Conservation (phyloP, 1,140 invertebrate species). For the Drosophila yakuba region DNA sequence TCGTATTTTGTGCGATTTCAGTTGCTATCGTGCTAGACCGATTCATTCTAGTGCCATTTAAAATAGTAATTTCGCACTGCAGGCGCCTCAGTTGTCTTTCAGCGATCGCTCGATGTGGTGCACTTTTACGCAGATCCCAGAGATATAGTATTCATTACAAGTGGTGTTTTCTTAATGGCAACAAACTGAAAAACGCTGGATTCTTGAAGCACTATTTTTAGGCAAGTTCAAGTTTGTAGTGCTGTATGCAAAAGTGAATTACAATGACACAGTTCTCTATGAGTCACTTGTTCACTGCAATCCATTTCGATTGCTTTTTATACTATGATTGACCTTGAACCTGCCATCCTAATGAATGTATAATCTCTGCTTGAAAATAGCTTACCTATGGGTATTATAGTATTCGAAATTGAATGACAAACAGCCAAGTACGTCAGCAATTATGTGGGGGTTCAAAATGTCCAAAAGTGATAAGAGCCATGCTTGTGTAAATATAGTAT, state of each 20-base stretch:
- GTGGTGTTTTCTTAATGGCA: not conserved
- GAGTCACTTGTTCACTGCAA: conserved; percentile 5
- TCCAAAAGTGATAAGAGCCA: conserved; percentile 50
- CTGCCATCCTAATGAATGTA: conserved; percentile 13
- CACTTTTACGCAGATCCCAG: conserved; percentile 7
- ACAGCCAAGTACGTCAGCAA: conserved; percentile 43
- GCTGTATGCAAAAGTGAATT: not conserved
- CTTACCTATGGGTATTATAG: conserved; percentile 28
- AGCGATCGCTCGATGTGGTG: conserved; percentile 56
- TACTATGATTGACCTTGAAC: conserved; percentile 58
- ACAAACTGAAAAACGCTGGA: conserved; percentile 31
- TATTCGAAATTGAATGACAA: conserved; percentile 30
- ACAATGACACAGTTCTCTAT: conserved; percentile 9
- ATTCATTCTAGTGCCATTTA: conserved; percentile 67
- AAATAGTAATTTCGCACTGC: conserved; percentile 51
- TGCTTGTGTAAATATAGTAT: conserved; percentile 43
- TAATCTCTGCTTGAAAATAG: conserved; percentile 32
- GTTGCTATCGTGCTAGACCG: conserved; percentile 32
- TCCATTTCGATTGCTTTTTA: conserved; percentile 3
- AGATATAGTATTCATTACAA: conserved; percentile 6
- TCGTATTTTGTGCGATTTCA: conserved; percentile 55
- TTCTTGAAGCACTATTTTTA: conserved; percentile 1
- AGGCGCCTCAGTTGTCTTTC: conserved; percentile 55
- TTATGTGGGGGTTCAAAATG: conserved; percentile 34
- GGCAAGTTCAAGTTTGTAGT: conserved; percentile 56